phyloP scores from a whole-genome alignment of 1,140 invertebrate species.

The Aphis gossypii region DNA sequence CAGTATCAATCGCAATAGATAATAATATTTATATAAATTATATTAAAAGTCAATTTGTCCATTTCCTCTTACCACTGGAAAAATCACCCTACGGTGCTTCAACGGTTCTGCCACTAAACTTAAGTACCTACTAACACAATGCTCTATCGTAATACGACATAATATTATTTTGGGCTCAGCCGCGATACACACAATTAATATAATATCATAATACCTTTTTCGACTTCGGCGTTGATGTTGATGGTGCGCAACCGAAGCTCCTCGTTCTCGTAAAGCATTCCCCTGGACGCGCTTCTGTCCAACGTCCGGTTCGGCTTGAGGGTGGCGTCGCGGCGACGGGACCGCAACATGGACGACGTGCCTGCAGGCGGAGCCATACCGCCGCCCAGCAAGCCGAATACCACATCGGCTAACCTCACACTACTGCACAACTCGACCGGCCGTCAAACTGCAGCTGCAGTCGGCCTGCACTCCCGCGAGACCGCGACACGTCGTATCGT shows the following conservation, averaged over 20 bases:
- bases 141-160: too few species aligned
- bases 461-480: background rate
- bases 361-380: constrained; percentile 59
- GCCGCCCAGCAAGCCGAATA: constrained; percentile 59
- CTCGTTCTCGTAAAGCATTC: constrained; percentile 91
- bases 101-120: too few species aligned
- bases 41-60: too few species aligned
- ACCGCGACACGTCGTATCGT: background rate
- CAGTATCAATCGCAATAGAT: too few species aligned
- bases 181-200: background rate
- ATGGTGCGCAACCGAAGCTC: constrained; percentile 87
- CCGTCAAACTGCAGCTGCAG: background rate
- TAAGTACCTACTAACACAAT: too few species aligned
- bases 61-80: too few species aligned
- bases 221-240: constrained; percentile 91
- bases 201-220: constrained; percentile 71
- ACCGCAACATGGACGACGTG: constrained; percentile 70
- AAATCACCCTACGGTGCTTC: too few species aligned
- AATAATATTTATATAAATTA: too few species aligned
- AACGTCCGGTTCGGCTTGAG: constrained; percentile 78
- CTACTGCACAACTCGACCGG: background rate
- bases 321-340: constrained; percentile 74
- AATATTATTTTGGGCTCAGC: background rate
- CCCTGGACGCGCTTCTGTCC: constrained; percentile 82
- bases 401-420: constrained; percentile 38